Base-by-base conservation (phyloP, 2,888 invertebrate species). In the Chromoteleia sp. region DNA sequence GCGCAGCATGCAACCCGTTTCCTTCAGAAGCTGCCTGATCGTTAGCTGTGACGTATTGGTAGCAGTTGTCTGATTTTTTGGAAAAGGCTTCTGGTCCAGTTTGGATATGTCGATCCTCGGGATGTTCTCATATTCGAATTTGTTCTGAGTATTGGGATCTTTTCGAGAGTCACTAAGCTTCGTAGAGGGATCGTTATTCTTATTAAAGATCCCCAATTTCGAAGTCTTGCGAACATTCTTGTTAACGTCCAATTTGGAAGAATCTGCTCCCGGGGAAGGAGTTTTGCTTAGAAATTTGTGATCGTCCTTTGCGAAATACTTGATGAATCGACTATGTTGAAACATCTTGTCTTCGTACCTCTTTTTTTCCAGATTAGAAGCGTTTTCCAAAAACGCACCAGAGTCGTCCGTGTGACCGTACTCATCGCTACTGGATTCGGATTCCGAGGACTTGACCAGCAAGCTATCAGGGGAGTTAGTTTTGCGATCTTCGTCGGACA, bases 381-480 rank as follows among this genome's bases (percentile, higher is more conserved):
- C 93, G 92, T 92, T 93, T 92, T 93, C 93, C 89, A 88, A 70
- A 65, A 89, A 89, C 3, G 91, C 91, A 1, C 89, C 91, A 0
- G 92, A 92, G 58, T 90, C 91, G 67, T 91, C 91, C 0, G 90
- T 90, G 94, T 94, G 85, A 92, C 95, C 90, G 93, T 94, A 88
- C 29, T 92, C 92, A 83, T 92, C 92, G 78, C 92, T 92, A 70
- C 91, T 90, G 41, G 90, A 84, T 2, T 90, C 91, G 1, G 92
- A 91, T 73, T 91, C 92, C 15, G 92, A 92, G 0, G 91, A 91
- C 45, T 91, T 91, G 0, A 92, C 89, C 58, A 92, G 83, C 1
- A 92, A 87, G 77, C 92, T 92, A 70, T 92, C 92, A 7, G 91
- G 92, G 2, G 91, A 92, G 78, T 91, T 91, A 1, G 90, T 92